A percentile compares a stretch with the other conserved stretches of the same genome.
phyloP scores from a whole-genome alignment of 2,888 invertebrate genomes.

The Eremobia ochroleuca region DNA sequence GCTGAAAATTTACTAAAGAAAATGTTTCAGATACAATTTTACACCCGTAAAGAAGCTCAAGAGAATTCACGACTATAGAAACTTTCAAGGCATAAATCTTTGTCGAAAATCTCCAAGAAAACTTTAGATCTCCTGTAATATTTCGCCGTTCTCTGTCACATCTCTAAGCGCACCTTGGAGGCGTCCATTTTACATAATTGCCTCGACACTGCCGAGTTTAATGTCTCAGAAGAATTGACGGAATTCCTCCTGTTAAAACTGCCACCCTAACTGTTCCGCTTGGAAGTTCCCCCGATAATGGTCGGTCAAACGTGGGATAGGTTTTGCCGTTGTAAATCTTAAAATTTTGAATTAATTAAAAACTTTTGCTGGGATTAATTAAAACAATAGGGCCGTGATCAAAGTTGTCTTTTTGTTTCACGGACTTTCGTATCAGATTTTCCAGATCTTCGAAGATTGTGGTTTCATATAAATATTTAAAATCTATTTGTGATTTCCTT shows the following conservation, averaged over 20 bases:
- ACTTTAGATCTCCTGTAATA: constrained; percentile 48
- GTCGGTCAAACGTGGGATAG: constrained; percentile 64
- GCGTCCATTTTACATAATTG: constrained; percentile 73
- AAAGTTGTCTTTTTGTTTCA: constrained; percentile 35
- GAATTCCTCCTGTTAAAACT: constrained; percentile 64
- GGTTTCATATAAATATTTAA: not conserved
- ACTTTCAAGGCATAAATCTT: constrained; percentile 36
- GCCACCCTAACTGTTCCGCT: constrained; percentile 47
- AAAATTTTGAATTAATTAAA: constrained; percentile 66
- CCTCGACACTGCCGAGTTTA: constrained; percentile 66
- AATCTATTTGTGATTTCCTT: not conserved
- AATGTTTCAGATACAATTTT: constrained; percentile 30
- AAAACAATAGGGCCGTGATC: constrained; percentile 51
- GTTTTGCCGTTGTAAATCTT: constrained; percentile 59
- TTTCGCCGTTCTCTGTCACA: constrained; percentile 35
- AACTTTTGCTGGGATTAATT: constrained; percentile 60
- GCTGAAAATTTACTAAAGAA: not conserved
- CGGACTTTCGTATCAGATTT: constrained; percentile 4
- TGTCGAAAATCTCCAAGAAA: constrained; percentile 19
- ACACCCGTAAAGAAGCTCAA: not conserved
- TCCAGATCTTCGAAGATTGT: not conserved
- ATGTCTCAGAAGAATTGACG: constrained; percentile 74
- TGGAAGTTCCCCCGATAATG: constrained; percentile 46
- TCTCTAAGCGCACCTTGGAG: constrained; percentile 39
- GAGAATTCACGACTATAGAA: constrained; percentile 31